Conservation (phyloP, 1,140 invertebrate genomes). For the Sitophilus oryzae region DNA sequence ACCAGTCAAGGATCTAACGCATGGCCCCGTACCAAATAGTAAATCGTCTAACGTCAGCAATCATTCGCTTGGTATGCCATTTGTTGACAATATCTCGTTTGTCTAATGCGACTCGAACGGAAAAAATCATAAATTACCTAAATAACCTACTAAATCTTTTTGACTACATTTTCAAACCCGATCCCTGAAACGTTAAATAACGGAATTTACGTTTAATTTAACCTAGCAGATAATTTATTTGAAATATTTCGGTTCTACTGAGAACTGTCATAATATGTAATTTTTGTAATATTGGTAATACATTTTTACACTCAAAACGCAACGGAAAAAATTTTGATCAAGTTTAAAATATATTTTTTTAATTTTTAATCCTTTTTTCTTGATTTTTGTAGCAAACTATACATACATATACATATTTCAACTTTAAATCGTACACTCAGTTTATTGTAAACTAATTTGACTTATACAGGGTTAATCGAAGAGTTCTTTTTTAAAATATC, state of each 20-base stretch:
- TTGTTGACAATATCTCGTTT: constrained; percentile 12
- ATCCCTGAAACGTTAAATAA: neutral
- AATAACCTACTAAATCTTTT: constrained; percentile 5
- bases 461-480: too few relatives aligned
- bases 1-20: constrained; percentile 9
- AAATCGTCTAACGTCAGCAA: constrained; percentile 7
- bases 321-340: neutral
- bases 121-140: constrained; percentile 3
- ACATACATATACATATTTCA: too few relatives aligned
- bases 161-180: neutral
- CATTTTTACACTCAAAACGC: neutral
- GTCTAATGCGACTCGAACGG: neutral
- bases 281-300: neutral
- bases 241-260: neutral
- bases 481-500: too few relatives aligned
- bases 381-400: too few relatives aligned
- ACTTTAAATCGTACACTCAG: too few relatives aligned
- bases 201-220: neutral
- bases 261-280: neutral
- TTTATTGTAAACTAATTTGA: too few relatives aligned
- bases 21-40: neutral
- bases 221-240: neutral
- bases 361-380: too few relatives aligned
- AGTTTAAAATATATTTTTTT: too few relatives aligned
- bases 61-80: constrained; percentile 1